Base-by-base conservation (phyloP, 2,797 vertebrate species). In the Salarias fasciatus region DNA sequence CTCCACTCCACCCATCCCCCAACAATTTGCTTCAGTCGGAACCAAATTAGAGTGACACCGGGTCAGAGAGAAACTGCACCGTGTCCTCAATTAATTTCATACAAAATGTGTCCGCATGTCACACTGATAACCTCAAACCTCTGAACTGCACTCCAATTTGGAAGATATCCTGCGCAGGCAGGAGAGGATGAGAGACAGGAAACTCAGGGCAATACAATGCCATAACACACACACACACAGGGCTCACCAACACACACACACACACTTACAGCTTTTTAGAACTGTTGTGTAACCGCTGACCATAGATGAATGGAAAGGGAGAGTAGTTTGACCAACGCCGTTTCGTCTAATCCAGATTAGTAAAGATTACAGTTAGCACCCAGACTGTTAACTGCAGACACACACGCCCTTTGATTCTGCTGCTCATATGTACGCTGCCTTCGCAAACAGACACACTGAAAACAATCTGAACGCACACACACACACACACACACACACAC, bases 311-410 rank as follows among this genome's bases (percentile, higher is more conserved):
- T 46, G 33, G 72, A 75, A 75, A 76, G 65, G 50, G 60, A 55
- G 61, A 68, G 72, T 72, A 47, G 54, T 81, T 82, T 66, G 53
- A 77, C 72, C 63, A 70, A 51, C 29, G 38, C 46, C 44, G 38
- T 79, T 84, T 75, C 62, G 8, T 74, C 62, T 90, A 90, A 89
- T 88, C 86, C 88, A 86, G 86, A 90, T 90, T 86, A 90, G 77
- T 55, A 49, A 47, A 80, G 76, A 86, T 89, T 83, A 84, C 61
- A 55, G 33, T 73, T 68, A 69, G 60, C 64, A 55, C 66, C 45
- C 29, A 67, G 74, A 80, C 64, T 60, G 77, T 79, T 60, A 78
- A 80, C 55, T 50, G 49, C 24, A 64, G 59, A 40, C 67, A 36
- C 45, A 58, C 55, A 66, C 67, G 60, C 51, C 49, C 48, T 57